Evolutionary conservation across 2,113 vertebrate species (phyloP).

Genomic region (Nettapus auritus): DNA sequence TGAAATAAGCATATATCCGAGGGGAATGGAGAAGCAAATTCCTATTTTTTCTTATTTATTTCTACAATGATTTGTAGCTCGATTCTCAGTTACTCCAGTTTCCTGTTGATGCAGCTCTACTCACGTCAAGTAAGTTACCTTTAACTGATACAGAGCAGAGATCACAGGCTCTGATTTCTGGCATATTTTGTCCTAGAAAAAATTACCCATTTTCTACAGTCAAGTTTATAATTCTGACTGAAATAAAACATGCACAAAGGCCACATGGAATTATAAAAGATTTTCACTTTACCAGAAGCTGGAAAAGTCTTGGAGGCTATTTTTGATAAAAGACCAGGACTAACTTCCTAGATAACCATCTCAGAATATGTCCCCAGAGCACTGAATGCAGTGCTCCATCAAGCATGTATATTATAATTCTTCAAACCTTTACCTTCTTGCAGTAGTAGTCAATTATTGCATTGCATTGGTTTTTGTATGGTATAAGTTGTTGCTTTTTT

Average conservation of each 20-base stretch:
- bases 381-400: background rate
- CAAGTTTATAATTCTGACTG: background rate
- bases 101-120: background rate
- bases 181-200: background rate
- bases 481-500: background rate
- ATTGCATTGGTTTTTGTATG: background rate
- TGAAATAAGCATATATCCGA: background rate
- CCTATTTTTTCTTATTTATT: background rate
- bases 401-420: background rate
- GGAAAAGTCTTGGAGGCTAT: background rate
- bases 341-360: background rate
- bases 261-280: background rate
- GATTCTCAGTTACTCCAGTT: background rate
- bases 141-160: background rate
- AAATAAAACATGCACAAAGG: background rate
- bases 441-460: background rate
- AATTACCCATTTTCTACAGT: background rate
- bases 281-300: background rate
- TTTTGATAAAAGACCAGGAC: background rate
- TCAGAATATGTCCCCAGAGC: background rate
- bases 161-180: background rate
- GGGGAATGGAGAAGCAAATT: background rate
- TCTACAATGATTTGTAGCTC: background rate
- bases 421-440: background rate
- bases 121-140: background rate